Base-by-base conservation (phyloP, 53 echinoderm and acorn worm species). In the Echinarachnius parma region DNA sequence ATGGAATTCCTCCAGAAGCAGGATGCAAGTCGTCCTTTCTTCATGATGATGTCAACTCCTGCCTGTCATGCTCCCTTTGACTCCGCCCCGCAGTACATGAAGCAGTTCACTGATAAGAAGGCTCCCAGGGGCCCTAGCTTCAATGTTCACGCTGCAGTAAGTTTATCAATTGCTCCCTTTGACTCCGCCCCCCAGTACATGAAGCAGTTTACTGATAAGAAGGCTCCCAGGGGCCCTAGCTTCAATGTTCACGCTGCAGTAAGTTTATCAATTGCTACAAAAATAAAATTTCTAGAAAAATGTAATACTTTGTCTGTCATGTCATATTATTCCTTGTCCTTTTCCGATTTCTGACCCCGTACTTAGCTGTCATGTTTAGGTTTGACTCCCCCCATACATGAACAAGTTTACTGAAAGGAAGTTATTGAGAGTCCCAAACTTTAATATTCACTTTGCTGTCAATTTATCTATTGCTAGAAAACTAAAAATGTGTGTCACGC, bases 161-260 rank as follows among this genome's bases (percentile, higher is more conserved):
- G 78, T 62, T 58, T 31, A 29, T n/a, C n/a, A n/a, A n/a, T n/a
- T n/a, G n/a, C n/a, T 34, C 91, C 91, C 5, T 98, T 91, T 77
- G 91, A 91, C 77, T 87, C 98, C n/a, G 98, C 98, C 48, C 98
- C 98, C 34, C 98, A 98, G 64, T 98, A 98, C 75, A 42, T 72
- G 53, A 75, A 88, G 25, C 77, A 98, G 22, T 98, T 83, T 57
- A 88, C 77, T 37, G 75, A 83, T 22, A 85, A 91, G 34, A 62
- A 82, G 21, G 88, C 91, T 21, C 98, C 98, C 0, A 77, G 85
- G 26, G 82, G 84, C 4, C 86, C 98, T 1, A 91, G 88, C 75
- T 98, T 86, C 62, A 91, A 98, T 61, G 61, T 57, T 30, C 77
- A 83, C 61, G 86, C 81, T 34, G 66, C 63, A 36, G 98, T 98